Conservation (phyloP, 2,797 vertebrate species). For the Clarias laeviceps region DNA sequence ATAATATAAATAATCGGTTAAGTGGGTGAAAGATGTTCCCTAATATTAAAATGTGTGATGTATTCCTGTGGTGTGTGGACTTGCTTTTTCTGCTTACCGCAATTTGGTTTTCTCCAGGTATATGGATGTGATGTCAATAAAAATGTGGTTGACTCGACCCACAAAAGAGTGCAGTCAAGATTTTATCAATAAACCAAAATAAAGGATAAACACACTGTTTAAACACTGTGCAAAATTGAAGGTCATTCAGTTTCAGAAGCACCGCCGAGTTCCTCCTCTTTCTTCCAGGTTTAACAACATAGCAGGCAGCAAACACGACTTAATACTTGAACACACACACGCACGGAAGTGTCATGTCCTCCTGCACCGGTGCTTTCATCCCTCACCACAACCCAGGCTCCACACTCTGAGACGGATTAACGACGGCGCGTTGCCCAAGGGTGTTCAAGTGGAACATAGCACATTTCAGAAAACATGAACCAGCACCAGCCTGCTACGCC, state of each 20-base stretch:
- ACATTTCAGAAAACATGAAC: conserved; percentile 52
- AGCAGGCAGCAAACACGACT: conserved; percentile 23
- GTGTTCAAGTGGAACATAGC: conserved; percentile 57
- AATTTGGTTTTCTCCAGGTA: not conserved
- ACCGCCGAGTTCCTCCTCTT: not conserved
- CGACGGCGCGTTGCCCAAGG: conserved; percentile 38
- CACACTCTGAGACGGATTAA: conserved; percentile 43
- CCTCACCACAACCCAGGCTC: conserved; percentile 36
- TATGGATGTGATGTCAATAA: not conserved
- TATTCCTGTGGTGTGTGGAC: not conserved
- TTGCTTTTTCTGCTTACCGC: conserved; percentile 1
- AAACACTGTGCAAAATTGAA: not conserved
- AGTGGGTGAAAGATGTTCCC: not conserved
- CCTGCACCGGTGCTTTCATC: conserved; percentile 38
- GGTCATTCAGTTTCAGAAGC: not conserved
- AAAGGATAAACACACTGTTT: conserved; percentile 11
- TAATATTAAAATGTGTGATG: not conserved
- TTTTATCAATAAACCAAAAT: not conserved
- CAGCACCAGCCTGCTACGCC: conserved; percentile 28
- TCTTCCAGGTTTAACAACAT: conserved; percentile 7
- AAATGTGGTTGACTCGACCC: conserved; percentile 13
- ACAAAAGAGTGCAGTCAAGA: not conserved
- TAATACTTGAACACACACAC: conserved; percentile 51
- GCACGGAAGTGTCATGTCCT: conserved; percentile 49
- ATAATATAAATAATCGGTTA: not conserved